Base-by-base conservation (phyloP, 1,140 invertebrate species). In the Zophobas morio region DNA sequence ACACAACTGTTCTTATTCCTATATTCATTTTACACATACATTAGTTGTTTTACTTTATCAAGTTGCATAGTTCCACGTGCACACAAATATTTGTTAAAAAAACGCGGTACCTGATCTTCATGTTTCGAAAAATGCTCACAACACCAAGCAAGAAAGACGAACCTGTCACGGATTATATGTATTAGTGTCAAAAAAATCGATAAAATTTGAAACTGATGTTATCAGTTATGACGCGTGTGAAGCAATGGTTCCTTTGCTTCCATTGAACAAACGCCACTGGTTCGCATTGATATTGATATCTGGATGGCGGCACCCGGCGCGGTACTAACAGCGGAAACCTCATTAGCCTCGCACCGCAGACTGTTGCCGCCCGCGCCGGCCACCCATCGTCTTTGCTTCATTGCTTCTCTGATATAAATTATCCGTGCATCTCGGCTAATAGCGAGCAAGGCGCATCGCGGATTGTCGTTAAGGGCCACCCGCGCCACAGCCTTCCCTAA, bases 351-450 rank as follows among this genome's bases (percentile, higher is more conserved):
- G 73, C 54, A 80, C 76, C 79, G 74, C 79, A 80, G 74, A 78
- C 79, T 78, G 79, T 78, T 80, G 77, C 77, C 73, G 74, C 54
- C 54, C 75, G 39, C 77, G 49, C 60, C 72, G 63, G 72, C 77
- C 77, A 70, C 78, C 80, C 76, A 78, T 78, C 78, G 76, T 80
- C 78, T 79, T 78, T 78, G 78, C 78, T 81, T 80, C 80, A 81
- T 81, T 78, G 80, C 80, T 80, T 56, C 72, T 74, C 73, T 66
- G 77, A 81, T 79, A 82, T 82, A 79, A 82, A 82, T 82, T 81
- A 82, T 80, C 80, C 79, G 77, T 78, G 81, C 82, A 82, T 82
- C 82, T 78, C 77, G 75, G 75, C 80, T 81, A 81, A 82, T 82
- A 79, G 79, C 78, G 77, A 79, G 77, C 71, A 72, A 33, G 74